Percentiles rank a stretch among this genome's conserved stretches.
phyloP scores from a whole-genome alignment of 2,888 invertebrate species.

The Halictus ligatus region DNA sequence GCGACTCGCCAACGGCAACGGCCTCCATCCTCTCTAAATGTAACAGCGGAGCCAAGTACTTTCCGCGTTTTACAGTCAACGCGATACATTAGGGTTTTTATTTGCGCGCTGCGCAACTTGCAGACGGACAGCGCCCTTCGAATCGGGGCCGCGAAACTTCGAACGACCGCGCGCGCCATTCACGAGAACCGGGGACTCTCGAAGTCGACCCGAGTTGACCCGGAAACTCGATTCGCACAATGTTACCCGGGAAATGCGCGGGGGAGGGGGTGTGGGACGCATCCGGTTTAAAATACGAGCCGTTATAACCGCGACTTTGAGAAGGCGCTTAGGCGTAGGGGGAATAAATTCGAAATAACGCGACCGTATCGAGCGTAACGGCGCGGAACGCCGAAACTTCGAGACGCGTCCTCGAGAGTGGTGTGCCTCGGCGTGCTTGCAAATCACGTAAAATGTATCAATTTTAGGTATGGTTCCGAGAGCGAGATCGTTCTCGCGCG shows the following conservation, averaged over 20 bases:
- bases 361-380: constrained; percentile 21
- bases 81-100: constrained; percentile 31
- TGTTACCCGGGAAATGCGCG: background rate
- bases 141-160: constrained; percentile 40
- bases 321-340: constrained; percentile 5
- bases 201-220: constrained; percentile 19
- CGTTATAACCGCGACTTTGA: constrained; percentile 26
- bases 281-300: constrained; percentile 36
- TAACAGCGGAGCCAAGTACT: constrained; percentile 49
- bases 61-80: constrained; percentile 45
- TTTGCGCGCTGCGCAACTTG: background rate
- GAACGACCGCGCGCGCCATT: constrained; percentile 14
- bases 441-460: constrained; percentile 59
- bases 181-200: constrained; percentile 17
- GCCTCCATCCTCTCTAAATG: constrained; percentile 57
- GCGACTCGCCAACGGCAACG: constrained; percentile 45
- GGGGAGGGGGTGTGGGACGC: background rate
- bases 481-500: background rate
- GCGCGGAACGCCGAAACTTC: constrained; percentile 38
- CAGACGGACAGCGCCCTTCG: constrained; percentile 12
- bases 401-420: constrained; percentile 45
- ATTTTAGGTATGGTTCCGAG: constrained; percentile 62
- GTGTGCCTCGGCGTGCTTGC: no score
- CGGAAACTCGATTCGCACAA: constrained; percentile 23
- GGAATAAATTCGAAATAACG: constrained; percentile 41